Evolutionary conservation across 1,140 invertebrate genomes (phyloP).

Genomic region (Dolichoris vasculosae): DNA sequence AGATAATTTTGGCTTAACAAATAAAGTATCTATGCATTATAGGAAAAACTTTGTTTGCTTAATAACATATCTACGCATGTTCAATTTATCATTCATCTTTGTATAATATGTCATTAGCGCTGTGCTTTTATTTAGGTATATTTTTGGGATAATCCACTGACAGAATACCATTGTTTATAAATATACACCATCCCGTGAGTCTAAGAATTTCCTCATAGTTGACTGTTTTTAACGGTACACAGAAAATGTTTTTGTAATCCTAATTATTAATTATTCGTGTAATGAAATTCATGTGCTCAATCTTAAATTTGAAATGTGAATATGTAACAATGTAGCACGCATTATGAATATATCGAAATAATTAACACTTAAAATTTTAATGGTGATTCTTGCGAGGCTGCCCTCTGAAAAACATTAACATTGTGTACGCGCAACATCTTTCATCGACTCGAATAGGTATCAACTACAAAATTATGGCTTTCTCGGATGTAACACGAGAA

Average conservation of each 20-base stretch:
- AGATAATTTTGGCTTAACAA: constrained; percentile 16
- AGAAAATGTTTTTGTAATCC: constrained; percentile 28
- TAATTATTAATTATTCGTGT: neutral
- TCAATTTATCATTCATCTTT: constrained; percentile 24
- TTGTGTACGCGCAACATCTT: neutral
- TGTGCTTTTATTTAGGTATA: constrained; percentile 1
- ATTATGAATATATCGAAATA: neutral
- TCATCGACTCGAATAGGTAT: neutral
- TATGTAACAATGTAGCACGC: no score
- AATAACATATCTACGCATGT: constrained; percentile 21
- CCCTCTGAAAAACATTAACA: neutral
- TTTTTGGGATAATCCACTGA: neutral
- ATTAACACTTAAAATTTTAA: neutral
- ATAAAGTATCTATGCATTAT: neutral
- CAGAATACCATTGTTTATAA: neutral
- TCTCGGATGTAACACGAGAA: neutral
- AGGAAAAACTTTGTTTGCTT: constrained; percentile 45
- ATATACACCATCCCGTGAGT: constrained; percentile 13
- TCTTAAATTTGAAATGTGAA: neutral
- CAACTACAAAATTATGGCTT: neutral
- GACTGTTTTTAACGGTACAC: neutral
- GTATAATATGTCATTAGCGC: constrained; percentile 13
- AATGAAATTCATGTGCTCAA: neutral
- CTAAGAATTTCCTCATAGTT: neutral
- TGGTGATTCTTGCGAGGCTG: neutral